These are phyloP conservation scores for Brienomyrus longianalis DNA, from an alignment of 2,113 vertebrate species.

Conservation along the genomic window DNA sequence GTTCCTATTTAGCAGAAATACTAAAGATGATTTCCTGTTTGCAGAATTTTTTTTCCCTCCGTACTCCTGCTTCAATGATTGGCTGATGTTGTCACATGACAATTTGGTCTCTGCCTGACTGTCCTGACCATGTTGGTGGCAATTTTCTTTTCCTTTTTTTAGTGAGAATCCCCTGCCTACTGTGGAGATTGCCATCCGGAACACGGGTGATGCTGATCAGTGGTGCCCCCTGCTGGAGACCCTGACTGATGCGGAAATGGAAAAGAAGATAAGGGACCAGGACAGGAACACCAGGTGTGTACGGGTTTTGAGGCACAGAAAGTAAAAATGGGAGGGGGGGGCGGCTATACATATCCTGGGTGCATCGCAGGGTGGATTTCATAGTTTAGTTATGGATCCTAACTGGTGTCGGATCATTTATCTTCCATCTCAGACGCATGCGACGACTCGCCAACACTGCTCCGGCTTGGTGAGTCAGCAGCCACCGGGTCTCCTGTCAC, in stretches of 20 bases:
- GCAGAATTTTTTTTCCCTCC: slow-evolving; percentile 12
- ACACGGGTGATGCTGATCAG: slow-evolving; percentile 93
- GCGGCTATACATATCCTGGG: slow-evolving; percentile 73
- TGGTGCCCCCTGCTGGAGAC: slow-evolving; percentile 98
- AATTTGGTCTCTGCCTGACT: background rate
- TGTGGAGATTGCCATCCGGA: slow-evolving; percentile 92
- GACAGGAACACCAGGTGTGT: slow-evolving; percentile 96
- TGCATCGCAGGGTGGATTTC: background rate
- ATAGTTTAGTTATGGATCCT: background rate
- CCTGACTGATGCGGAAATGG: slow-evolving; percentile 95
- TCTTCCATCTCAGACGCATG: slow-evolving; percentile 60
- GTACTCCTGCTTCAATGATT: slow-evolving; percentile 5
- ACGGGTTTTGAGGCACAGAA: slow-evolving; percentile 93
- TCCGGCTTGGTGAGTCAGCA: slow-evolving; percentile 64
- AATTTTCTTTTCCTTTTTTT: slow-evolving; percentile 10
- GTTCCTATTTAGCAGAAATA: background rate
- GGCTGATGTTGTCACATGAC: background rate
- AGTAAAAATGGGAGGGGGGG: slow-evolving; percentile 94
- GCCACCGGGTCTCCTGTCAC: background rate
- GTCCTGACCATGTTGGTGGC: slow-evolving; percentile 14
- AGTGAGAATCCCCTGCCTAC: slow-evolving; percentile 86
- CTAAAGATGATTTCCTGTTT: slow-evolving; percentile 4
- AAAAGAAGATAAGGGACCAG: slow-evolving; percentile 97
- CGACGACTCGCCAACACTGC: slow-evolving; percentile 79
- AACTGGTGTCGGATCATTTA: background rate